Percentiles rank a stretch among this genome's conserved stretches.
Conservation (phyloP, 1,140 invertebrate genomes). For the Scaptomyza graminum region DNA sequence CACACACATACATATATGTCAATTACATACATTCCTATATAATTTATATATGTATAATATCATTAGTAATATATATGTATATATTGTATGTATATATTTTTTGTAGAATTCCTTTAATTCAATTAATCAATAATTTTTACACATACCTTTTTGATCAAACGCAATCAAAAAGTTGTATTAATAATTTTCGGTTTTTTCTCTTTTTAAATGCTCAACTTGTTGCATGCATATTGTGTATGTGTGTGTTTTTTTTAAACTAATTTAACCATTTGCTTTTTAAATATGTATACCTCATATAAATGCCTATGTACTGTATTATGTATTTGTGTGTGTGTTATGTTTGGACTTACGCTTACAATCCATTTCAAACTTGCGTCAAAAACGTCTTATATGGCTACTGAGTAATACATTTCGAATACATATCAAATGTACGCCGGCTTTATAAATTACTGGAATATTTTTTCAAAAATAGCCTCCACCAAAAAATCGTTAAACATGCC, state of each 20-base stretch:
- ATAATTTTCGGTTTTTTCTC: slow-evolving; percentile 13
- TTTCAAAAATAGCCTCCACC: slow-evolving; percentile 48
- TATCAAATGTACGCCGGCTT: slow-evolving; percentile 65
- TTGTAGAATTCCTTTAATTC: slow-evolving; percentile 54
- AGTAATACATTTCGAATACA: slow-evolving; percentile 53
- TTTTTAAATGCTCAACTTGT: slow-evolving; percentile 77
- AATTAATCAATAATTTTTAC: slow-evolving; percentile 64
- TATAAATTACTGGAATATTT: slow-evolving; percentile 48
- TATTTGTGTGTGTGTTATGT: slow-evolving; percentile 38
- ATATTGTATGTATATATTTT: slow-evolving; percentile 61
- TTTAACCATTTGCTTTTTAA: slow-evolving; percentile 57
- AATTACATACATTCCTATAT: slow-evolving; percentile 52
- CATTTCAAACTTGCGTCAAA: slow-evolving; percentile 49
- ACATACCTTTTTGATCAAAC: slow-evolving; percentile 76
- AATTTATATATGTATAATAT: slow-evolving; percentile 37
- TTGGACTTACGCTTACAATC: slow-evolving; percentile 56
- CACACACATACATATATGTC: slow-evolving; percentile 36
- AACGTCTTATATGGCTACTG: slow-evolving; percentile 31
- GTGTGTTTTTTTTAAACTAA: slow-evolving; percentile 47
- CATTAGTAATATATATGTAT: slow-evolving; percentile 35
- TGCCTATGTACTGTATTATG: slow-evolving; percentile 51
- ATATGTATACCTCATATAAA: slow-evolving; percentile 66
- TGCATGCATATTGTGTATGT: slow-evolving; percentile 54
- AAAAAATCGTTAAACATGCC: slow-evolving; percentile 32
- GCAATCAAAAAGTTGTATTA: slow-evolving; percentile 71